Base-by-base conservation (phyloP, 2,888 invertebrate genomes). In the Entomobrya multifasciata region DNA sequence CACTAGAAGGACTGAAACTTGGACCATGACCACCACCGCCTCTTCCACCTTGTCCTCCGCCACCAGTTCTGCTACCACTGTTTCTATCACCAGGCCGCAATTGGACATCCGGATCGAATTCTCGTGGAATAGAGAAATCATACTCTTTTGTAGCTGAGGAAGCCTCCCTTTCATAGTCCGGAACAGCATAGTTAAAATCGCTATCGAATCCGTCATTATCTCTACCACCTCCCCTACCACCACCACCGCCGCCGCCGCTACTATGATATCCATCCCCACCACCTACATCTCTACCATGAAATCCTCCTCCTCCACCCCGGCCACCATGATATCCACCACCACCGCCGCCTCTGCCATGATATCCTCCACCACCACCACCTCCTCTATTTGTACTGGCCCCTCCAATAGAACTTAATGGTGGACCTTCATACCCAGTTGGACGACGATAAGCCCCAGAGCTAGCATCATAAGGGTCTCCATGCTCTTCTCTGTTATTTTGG, bases 91-190 rank as follows among this genome's bases (percentile, higher is more conserved):
- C n/a, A n/a, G 85, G 83, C 47, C 89, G 74, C 15, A 90, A 55
- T 70, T 91, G 89, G n/a, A 88, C 87, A 85, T 90, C 90, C 0
- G 89, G 89, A 30, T 90, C 90, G 72, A 90, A 90, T 44, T 91
- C 91, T 25, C 88, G 82, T 41, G 91, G 90, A 78, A 91, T 90
- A 17, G 84, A 84, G 74, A 90, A 91, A 52, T 90, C 89, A 87
- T 81, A 90, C 17, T 89, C 86, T 6, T 72, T 67, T 6, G 72
- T 77, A n/a, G 82, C 72, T 10, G 80, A 52, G 8, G 83, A 79
- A 30, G 88, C 83, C 11, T 88, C 88, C 0, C 88, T 67, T 11
- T 90, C 90, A 57, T 87, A 90, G 52, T 89, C 89, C 27, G 87
- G 25, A 10, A 86, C 86, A n/a, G 86, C 87, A 67, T 88, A 90